Conservation (phyloP, 2,888 invertebrate genomes). For the Drosophila longiperda region DNA sequence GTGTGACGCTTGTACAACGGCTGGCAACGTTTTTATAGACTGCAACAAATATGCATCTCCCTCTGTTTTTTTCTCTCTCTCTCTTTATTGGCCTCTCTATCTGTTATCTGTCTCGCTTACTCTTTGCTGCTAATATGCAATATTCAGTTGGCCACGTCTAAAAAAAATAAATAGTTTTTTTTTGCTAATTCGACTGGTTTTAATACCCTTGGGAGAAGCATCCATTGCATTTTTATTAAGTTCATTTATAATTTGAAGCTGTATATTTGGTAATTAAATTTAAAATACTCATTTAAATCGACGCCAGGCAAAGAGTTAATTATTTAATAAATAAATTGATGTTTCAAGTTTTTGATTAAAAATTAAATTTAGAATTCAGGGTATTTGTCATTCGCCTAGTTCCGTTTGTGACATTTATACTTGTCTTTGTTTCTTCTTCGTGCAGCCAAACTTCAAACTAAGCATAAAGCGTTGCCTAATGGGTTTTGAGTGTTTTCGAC, state of each 20-base stretch:
- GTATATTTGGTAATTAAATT: neutral
- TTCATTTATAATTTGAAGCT: neutral
- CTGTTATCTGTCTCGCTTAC: neutral
- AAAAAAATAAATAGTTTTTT: slow-evolving; percentile 22
- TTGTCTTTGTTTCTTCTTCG: slow-evolving; percentile 26
- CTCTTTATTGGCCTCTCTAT: neutral
- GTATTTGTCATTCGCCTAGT: neutral
- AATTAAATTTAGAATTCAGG: neutral
- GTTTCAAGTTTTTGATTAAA: neutral
- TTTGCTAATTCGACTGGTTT: neutral
- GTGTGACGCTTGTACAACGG: slow-evolving; percentile 41
- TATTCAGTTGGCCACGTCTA: slow-evolving; percentile 60
- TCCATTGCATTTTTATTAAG: neutral
- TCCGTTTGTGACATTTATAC: slow-evolving; percentile 1
- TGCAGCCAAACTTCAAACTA: slow-evolving; percentile 78
- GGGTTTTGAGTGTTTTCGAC: slow-evolving; percentile 83
- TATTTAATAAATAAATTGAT: neutral
- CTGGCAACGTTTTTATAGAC: slow-evolving; percentile 70
- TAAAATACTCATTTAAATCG: accelerated
- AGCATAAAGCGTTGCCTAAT: slow-evolving; percentile 83
- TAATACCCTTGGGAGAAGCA: neutral
- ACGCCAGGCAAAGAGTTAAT: too few species aligned
- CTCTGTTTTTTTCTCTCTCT: slow-evolving; percentile 1
- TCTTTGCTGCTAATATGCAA: slow-evolving; percentile 68
- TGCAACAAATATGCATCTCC: slow-evolving; percentile 47